Conservation (phyloP, 2,888 invertebrate genomes). For the Polyploca ridens region DNA sequence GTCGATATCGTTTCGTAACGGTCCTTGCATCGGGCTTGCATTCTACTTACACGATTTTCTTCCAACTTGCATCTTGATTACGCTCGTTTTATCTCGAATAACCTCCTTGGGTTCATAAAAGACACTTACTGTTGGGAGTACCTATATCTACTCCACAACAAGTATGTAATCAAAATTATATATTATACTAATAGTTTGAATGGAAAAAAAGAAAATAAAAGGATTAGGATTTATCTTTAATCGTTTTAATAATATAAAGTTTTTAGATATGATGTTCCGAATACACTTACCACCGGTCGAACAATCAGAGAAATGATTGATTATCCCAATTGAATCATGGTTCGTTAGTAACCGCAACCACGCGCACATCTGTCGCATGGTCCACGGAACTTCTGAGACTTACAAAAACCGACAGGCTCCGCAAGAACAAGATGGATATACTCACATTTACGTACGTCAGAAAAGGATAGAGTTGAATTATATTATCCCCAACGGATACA, state of each 20-base stretch:
- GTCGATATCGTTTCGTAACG: constrained; percentile 75
- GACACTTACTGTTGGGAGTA: too few relatives aligned
- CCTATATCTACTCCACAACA: too few relatives aligned
- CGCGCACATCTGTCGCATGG: constrained; percentile 82
- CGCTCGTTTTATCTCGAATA: constrained; percentile 52
- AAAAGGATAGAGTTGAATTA: constrained; percentile 55
- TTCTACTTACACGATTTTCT: constrained; percentile 63
- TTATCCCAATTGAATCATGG: constrained; percentile 78
- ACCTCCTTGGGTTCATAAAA: constrained; percentile 32
- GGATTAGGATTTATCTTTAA: too few relatives aligned
- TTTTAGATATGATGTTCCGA: not conserved
- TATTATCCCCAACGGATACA: constrained; percentile 59
- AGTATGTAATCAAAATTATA: too few relatives aligned
- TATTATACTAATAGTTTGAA: too few relatives aligned
- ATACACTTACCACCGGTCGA: constrained; percentile 61
- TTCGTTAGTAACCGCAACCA: constrained; percentile 79
- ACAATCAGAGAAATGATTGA: constrained; percentile 81
- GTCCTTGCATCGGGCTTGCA: constrained; percentile 71
- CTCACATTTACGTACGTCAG: constrained; percentile 35
- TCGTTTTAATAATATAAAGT: not conserved
- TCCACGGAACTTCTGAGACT: constrained; percentile 75
- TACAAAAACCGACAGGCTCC: constrained; percentile 75
- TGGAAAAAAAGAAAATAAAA: too few relatives aligned
- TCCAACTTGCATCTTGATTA: constrained; percentile 63
- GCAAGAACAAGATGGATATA: constrained; percentile 61